Base-by-base conservation (phyloP, 2,888 invertebrate species). In the Sacculina carcini region DNA sequence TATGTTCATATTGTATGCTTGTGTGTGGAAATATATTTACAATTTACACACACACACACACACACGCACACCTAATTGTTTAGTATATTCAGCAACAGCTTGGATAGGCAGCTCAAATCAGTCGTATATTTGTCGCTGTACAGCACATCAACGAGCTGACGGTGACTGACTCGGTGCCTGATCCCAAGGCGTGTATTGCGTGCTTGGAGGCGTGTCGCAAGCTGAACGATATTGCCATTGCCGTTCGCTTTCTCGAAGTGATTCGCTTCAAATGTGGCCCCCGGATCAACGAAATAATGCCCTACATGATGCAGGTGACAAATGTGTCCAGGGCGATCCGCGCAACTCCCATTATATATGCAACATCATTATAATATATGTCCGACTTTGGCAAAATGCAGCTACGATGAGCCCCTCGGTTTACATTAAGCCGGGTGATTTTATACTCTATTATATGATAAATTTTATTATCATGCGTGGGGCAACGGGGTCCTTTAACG, bases 101-200 rank as follows among this genome's bases (percentile, higher is more conserved):
- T n/a, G n/a, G 3, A 23, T 44, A 26, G 16, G 3, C 3, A 19
- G 5, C n/a, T n/a, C 46, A n/a, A n/a, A n/a, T n/a, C n/a, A n/a
- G n/a, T n/a, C n/a, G n/a, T n/a, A n/a, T n/a, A n/a, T 48, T 14
- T 7, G 12, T 12, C n/a, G 50, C 10, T 16, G 7, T 14, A n/a
- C 64, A 69, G 62, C 87, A 77, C 5, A 81, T 89, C 78, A 85
- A 81, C 61, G 85, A 86, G 64, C 68, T 89, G 57, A 65, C 74
- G 76, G 85, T 82, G 58, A 79, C 83, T 76, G 94, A 96, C 71
- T 69, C 84, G 62, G 76, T 96, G 9, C 90, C 94, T 0, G 90
- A 90, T 64, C 90, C 94, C 55, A 77, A 72, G 65, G 82, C 94
- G 59, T 75, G 94, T 58, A 74, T 73, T 59, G 82, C 90, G 49